Conservation (phyloP, 2,888 invertebrate genomes). For the Ochlodes sylvanus region DNA sequence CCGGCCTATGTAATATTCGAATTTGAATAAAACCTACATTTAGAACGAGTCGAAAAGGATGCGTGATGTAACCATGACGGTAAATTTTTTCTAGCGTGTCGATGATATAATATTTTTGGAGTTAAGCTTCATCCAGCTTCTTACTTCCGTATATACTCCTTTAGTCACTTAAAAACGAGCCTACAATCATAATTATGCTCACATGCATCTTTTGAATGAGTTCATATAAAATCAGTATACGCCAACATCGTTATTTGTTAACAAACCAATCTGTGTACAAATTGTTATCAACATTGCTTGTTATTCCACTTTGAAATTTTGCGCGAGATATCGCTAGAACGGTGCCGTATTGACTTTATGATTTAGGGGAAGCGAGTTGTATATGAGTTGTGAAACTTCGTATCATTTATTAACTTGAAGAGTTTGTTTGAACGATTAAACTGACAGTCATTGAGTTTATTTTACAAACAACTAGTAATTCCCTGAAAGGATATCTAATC, state of each 20-base stretch:
- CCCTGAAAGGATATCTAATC: too few species aligned
- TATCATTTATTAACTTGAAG: conserved; percentile 1
- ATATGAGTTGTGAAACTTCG: neutral
- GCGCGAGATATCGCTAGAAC: neutral
- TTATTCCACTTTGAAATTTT: conserved; percentile 18
- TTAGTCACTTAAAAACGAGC: too few species aligned
- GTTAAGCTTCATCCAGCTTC: too few species aligned
- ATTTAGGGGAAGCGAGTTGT: conserved; percentile 7
- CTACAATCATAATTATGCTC: too few species aligned
- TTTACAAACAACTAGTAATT: too few species aligned
- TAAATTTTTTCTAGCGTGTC: neutral
- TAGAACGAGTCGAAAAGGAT: conserved; percentile 39
- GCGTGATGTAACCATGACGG: conserved; percentile 12
- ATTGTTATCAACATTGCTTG: conserved; percentile 26
- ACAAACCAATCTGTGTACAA: conserved; percentile 10
- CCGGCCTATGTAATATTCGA: conserved; percentile 49
- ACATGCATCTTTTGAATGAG: too few species aligned
- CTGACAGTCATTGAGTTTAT: too few species aligned
- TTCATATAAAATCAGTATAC: too few species aligned
- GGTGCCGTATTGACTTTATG: conserved; percentile 20
- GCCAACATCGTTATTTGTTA: neutral
- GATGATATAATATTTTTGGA: neutral
- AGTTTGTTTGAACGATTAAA: neutral
- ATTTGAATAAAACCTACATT: conserved; percentile 57
- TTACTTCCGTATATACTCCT: too few species aligned